Evolutionary conservation across 2,797 vertebrate genomes (phyloP), one percentile per base, ranked within the genome.

Genomic region (Sebastes hubbsi): DNA sequence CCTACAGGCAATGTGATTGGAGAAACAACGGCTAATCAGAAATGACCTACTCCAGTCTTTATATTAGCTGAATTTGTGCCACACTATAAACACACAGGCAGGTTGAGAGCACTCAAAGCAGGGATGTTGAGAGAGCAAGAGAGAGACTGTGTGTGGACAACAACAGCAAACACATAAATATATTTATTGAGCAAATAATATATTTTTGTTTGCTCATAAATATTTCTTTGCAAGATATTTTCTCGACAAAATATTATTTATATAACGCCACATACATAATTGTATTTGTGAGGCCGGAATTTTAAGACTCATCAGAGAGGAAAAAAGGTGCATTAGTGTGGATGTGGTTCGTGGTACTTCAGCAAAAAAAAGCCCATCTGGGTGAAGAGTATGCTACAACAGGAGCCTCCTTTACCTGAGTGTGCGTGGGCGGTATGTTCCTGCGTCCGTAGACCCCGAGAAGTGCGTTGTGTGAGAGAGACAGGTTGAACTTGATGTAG

Each of bases 401-500:
- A 62, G 75, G 25, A 68, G 62, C 65, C 62, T 66, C 46, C 34
- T 81, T 86, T 97, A 99, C 98, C 97, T 99, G 98, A 68, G 98
- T 99, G 84, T 99, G 98, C 55, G 98, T 99, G 58, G 98, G 98
- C 68, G 98, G 98, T 91, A 98, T 97, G 92, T 99, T 99, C 90
- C 98, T 96, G 92, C 98, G 96, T 76, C 98, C 98, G 70, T 99
- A 99, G 93, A 99, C 97, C 77, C 97, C 98, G 86, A 99, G 95
- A 82, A 99, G 93, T 32, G 98, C 97, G 73, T 98, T 97, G 93
- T 97, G 97, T 0, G 98, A 98, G 81, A 99, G 95, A 0, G 98
- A 98, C 61, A 99, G 95, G 91, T 99, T 98, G 88, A 98, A 99
- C 93, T 98, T 99, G 94, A 99, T 94, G 94, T 99, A 98, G 93